Evolutionary conservation across 2,888 invertebrate species (phyloP).

Genomic region (Abscondita cerata): DNA sequence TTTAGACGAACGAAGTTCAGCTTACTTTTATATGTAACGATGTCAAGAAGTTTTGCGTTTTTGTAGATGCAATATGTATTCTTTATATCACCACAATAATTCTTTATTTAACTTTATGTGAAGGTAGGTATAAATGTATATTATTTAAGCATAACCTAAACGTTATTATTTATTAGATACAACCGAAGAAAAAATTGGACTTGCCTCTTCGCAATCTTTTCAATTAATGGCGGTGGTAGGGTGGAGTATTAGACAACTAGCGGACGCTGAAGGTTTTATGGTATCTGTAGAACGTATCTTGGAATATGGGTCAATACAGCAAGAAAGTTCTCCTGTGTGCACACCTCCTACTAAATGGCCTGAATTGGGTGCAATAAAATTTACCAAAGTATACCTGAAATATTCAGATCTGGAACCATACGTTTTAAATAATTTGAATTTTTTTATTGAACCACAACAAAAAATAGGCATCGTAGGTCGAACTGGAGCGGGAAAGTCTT

Average conservation of each 20-base stretch:
- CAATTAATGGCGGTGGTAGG: slow-evolving; percentile 66
- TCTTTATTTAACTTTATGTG: neutral
- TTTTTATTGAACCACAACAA: slow-evolving; percentile 70
- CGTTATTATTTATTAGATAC: slow-evolving; percentile 41
- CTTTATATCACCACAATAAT: neutral
- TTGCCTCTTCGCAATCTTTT: slow-evolving; percentile 53
- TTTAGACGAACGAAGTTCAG: slow-evolving; percentile 70
- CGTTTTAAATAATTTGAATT: slow-evolving; percentile 74
- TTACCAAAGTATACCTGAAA: slow-evolving; percentile 71
- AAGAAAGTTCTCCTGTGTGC: slow-evolving; percentile 47
- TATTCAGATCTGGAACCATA: slow-evolving; percentile 74
- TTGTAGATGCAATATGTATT: slow-evolving; percentile 62
- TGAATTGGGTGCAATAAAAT: slow-evolving; percentile 69
- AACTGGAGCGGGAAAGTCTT: slow-evolving; percentile 78
- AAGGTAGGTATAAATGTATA: neutral
- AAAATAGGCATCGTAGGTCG: slow-evolving; percentile 81
- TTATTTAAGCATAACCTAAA: neutral
- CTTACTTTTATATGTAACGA: slow-evolving; percentile 69
- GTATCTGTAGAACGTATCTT: slow-evolving; percentile 47
- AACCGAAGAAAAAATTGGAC: slow-evolving; percentile 52
- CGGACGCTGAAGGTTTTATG: slow-evolving; percentile 70
- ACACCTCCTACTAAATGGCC: slow-evolving; percentile 76
- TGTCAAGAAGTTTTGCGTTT: slow-evolving; percentile 65
- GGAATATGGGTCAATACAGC: slow-evolving; percentile 44
- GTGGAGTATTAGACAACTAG: slow-evolving; percentile 77